phyloP scores from a whole-genome alignment of 2,113 vertebrate species.

The Orcinus orca region DNA sequence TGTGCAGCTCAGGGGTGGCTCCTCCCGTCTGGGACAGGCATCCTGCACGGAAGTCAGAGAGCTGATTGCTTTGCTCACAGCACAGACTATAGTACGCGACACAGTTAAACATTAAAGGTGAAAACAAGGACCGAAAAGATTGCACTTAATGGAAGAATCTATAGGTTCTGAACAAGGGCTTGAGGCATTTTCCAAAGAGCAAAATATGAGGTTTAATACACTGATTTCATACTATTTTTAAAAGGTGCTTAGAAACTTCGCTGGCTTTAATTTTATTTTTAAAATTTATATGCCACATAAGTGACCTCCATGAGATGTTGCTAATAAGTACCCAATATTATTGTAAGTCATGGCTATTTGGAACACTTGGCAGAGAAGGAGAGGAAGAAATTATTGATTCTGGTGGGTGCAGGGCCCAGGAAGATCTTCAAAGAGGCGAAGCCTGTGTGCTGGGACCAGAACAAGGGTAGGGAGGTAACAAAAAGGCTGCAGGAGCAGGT shows the following conservation, averaged over 20 bases:
- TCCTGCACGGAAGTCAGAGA: accelerated
- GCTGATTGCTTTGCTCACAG: background rate
- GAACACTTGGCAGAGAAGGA: background rate
- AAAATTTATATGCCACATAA: background rate
- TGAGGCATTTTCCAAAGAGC: background rate
- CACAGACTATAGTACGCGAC: background rate
- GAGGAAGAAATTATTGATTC: too few species aligned
- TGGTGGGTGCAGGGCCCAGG: background rate
- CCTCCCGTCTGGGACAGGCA: accelerated
- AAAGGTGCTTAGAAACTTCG: background rate
- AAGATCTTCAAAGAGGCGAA: background rate
- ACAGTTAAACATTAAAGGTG: background rate
- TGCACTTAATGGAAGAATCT: background rate
- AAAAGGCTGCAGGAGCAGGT: background rate
- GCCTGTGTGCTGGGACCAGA: background rate
- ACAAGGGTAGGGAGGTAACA: accelerated
- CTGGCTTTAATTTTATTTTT: background rate
- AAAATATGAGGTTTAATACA: background rate
- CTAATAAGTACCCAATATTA: background rate
- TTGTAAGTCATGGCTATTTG: background rate
- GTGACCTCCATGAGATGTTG: background rate
- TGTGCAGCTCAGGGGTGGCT: too few species aligned
- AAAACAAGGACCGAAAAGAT: accelerated
- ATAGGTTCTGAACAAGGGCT: background rate
- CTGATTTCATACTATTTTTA: background rate